Percentiles rank a stretch among this genome's conserved stretches.
phyloP scores from a whole-genome alignment of 2,797 vertebrate species.

The Rhinatrema bivittatum region DNA sequence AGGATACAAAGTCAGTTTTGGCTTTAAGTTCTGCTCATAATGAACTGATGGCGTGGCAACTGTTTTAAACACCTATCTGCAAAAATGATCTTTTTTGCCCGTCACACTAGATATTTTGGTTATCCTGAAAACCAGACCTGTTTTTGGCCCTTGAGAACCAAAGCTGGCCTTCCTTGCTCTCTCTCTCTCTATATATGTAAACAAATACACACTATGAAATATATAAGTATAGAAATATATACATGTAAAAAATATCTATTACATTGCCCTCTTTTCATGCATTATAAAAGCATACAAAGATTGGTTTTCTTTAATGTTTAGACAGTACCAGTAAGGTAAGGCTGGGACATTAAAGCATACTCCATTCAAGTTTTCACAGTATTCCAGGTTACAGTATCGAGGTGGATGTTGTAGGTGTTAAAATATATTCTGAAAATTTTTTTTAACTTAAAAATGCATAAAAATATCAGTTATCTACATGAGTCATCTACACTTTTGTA shows the following conservation, averaged over 20 bases:
- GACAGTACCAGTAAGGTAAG: slow-evolving; percentile 41
- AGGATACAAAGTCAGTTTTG: too few species aligned
- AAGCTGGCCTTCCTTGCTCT: too few species aligned
- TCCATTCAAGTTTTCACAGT: slow-evolving; percentile 57
- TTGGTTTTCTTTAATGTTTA: slow-evolving; percentile 33
- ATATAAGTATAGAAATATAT: slow-evolving; percentile 51
- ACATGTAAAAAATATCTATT: slow-evolving; percentile 61
- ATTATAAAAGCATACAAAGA: slow-evolving; percentile 47
- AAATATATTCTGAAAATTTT: slow-evolving; percentile 24
- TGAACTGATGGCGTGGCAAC: too few species aligned
- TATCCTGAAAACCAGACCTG: too few species aligned
- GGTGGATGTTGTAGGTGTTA: slow-evolving; percentile 34
- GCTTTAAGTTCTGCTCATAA: too few species aligned
- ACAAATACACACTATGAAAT: slow-evolving; percentile 60
- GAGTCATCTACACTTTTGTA: too few species aligned
- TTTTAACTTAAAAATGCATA: slow-evolving; percentile 28
- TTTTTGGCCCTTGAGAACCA: too few species aligned
- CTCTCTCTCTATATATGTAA: slow-evolving; percentile 52
- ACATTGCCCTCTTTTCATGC: slow-evolving; percentile 40
- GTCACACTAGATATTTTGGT: too few species aligned
- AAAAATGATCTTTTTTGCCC: too few species aligned
- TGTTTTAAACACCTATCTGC: too few species aligned
- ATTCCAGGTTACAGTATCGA: slow-evolving; percentile 52
- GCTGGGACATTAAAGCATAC: slow-evolving; percentile 31
- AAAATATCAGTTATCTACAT: too few species aligned